Base-by-base conservation (phyloP, 1,140 invertebrate species). In the Neuroterus valhalla region DNA sequence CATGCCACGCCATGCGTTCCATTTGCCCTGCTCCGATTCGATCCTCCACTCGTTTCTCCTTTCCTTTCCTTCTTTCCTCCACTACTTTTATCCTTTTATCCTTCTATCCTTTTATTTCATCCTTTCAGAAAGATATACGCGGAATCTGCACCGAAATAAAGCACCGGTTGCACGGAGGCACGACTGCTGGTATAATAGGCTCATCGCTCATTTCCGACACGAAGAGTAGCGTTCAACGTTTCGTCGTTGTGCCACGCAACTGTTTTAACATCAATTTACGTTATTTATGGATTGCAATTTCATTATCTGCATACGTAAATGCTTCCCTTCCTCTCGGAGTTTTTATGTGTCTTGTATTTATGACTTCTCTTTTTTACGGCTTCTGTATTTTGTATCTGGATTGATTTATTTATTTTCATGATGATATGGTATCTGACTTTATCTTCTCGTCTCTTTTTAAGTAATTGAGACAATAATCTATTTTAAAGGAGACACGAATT, bases 1-100 rank as follows among this genome's bases (percentile, higher is more conserved):
- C 79, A 55, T 75, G 48, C 71, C 76, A 77, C 82, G 79, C 75
- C 73, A 67, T 71, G 72, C 76, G 78, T 83, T 80, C 75, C 73
- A 67, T 71, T 78, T 67, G 62, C 62, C 66, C 38, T 23, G 72
- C 21, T 44, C 44, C 74, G 74, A 74, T 78, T 76, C 78, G 46
- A 80, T 71, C 46, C 69, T 69, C 71, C 73, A 66, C n/a, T 70
- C 31, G 26, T 66, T 69, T 72, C 68, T 70, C 21, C 44, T 74
- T 26, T 69, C 44, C 44, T 45, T 66, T 44, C 43, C 50, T 44
- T 50, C 19, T n/a, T 38, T 31, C n/a, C n/a, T 42, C 15, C 50
- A 8, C 21, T 71, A 55, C 31, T 71, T 66, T 68, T 71, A 71
- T 74, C 26, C 62, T 70, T 46, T 72, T 71, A 17, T n/a, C 74